Evolutionary conservation across 1,140 invertebrate genomes (phyloP).

Genomic region (Drosophila setifemur): DNA sequence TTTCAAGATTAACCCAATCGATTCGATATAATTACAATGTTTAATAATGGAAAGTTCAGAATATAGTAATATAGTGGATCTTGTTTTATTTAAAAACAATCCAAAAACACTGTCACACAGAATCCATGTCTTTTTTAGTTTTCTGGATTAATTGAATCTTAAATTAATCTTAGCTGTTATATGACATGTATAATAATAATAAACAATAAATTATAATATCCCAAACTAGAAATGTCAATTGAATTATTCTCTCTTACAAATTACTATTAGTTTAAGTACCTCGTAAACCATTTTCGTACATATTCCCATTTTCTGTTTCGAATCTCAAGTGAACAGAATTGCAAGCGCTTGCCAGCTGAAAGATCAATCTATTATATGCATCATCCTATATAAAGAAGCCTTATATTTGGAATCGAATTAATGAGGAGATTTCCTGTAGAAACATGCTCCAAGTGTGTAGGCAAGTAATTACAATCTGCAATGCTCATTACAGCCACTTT

Average conservation of each 20-base stretch:
- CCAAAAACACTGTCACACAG: too few relatives aligned
- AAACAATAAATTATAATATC: too few relatives aligned
- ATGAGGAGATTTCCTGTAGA: constrained; percentile 6
- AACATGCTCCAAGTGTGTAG: constrained; percentile 28
- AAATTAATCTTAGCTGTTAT: too few relatives aligned
- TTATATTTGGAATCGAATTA: constrained; percentile 33
- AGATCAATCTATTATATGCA: background rate
- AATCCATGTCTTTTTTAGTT: too few relatives aligned
- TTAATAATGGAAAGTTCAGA: constrained; percentile 3
- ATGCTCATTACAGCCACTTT: constrained; percentile 42
- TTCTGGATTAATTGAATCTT: too few relatives aligned
- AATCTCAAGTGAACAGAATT: background rate
- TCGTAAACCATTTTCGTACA: constrained; percentile 5
- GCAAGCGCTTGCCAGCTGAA: background rate
- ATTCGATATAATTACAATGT: background rate
- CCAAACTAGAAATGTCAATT: background rate
- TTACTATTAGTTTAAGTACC: constrained; percentile 17
- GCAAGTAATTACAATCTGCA: constrained; percentile 15
- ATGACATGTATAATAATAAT: too few relatives aligned
- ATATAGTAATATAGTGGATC: too few relatives aligned
- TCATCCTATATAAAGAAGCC: background rate
- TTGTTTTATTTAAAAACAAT: too few relatives aligned
- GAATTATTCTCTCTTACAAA: constrained; percentile 2
- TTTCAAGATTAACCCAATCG: constrained; percentile 14
- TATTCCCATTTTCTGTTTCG: background rate